Conservation (phyloP, 2,113 vertebrate species). For the Engraulis encrasicolus region DNA sequence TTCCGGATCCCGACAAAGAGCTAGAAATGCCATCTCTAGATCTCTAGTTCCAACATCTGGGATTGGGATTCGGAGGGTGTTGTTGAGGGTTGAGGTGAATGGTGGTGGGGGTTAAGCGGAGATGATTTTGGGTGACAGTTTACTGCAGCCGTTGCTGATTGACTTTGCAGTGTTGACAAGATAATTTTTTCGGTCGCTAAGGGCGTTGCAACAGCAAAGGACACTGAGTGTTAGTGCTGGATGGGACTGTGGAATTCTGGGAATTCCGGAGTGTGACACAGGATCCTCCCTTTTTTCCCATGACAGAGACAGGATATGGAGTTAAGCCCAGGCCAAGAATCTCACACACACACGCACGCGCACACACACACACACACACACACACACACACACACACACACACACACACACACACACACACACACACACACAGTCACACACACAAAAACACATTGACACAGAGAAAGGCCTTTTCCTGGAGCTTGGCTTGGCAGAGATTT, state of each 20-base stretch:
- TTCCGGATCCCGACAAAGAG: too few relatives aligned
- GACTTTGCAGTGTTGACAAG: not conserved
- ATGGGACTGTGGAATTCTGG: conserved; percentile 2
- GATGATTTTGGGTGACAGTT: not conserved
- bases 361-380: conserved; percentile 1
- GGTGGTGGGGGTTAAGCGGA: too few relatives aligned
- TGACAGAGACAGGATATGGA: not conserved
- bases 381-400: not conserved
- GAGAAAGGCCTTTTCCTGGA: conserved; percentile 4
- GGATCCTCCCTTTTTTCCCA: not conserved
- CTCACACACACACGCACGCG: not conserved
- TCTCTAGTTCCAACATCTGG: too few relatives aligned
- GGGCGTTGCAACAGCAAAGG: not conserved
- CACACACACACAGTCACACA: not conserved
- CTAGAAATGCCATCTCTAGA: too few relatives aligned
- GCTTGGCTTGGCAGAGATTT: not conserved
- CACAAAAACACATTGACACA: too few relatives aligned
- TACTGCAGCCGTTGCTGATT: not conserved
- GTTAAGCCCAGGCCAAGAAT: not conserved
- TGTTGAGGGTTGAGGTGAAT: not conserved
- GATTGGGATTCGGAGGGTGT: not conserved
- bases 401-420: too few relatives aligned
- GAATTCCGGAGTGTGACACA: not conserved
- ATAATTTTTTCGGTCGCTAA: conserved; percentile 17
- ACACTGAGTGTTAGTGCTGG: not conserved